Conservation (phyloP, 2,797 vertebrate genomes). For the Dipus sagitta region DNA sequence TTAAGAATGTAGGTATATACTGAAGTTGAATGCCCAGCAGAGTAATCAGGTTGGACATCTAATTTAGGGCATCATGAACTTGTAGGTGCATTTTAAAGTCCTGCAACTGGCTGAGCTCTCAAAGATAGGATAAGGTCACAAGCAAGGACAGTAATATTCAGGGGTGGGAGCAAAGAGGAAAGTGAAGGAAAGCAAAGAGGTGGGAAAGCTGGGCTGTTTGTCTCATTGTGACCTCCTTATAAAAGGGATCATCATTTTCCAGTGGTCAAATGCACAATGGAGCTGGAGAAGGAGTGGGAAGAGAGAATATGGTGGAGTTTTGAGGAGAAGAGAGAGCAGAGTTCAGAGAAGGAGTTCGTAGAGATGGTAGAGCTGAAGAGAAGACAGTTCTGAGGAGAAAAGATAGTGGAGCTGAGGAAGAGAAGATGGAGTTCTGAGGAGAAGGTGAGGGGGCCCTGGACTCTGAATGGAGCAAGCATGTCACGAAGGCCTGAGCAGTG, state of each 20-base stretch:
- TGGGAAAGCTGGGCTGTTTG: no score
- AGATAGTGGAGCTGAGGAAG: neutral
- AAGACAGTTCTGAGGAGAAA: neutral
- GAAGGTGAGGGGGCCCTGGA: no score
- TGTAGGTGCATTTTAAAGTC: neutral
- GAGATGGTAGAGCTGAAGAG: neutral
- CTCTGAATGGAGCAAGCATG: no score
- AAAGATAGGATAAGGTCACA: neutral
- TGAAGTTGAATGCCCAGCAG: neutral
- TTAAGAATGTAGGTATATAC: neutral
- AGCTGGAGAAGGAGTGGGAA: neutral
- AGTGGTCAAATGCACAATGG: no score
- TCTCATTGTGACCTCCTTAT: no score
- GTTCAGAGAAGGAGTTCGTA: neutral
- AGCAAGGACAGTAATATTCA: neutral
- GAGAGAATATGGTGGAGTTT: neutral
- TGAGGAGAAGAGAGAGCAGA: neutral
- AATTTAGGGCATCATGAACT: neutral
- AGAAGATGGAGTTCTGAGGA: neutral
- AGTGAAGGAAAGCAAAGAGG: no score
- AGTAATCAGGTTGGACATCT: neutral
- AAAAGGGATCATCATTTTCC: no score
- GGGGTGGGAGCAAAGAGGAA: neutral
- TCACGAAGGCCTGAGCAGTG: no score
- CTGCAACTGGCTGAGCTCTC: neutral